A percentile compares a stretch with the other conserved stretches of the same genome.
phyloP scores from a whole-genome alignment of 2,888 invertebrate species.

The Spodoptera littoralis region DNA sequence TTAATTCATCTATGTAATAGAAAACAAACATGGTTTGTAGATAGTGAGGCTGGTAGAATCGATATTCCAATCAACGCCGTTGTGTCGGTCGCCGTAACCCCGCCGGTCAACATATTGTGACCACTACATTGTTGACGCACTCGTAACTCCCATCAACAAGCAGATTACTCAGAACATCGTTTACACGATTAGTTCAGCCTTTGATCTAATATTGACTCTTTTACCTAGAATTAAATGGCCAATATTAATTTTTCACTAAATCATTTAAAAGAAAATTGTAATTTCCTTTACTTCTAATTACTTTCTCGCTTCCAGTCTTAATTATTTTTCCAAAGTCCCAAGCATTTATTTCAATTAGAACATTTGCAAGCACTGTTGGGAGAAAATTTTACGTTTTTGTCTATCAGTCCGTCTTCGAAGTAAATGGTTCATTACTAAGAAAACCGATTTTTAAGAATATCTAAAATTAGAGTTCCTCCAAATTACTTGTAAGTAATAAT shows the following conservation, averaged over 20 bases:
- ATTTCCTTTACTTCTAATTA: too few species aligned
- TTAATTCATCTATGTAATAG: slow-evolving; percentile 4
- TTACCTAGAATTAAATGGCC: slow-evolving; percentile 5
- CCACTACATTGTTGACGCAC: slow-evolving; percentile 47
- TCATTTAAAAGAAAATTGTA: too few species aligned
- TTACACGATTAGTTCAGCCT: slow-evolving; percentile 27
- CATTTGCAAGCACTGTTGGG: too few species aligned
- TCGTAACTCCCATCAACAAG: slow-evolving; percentile 53
- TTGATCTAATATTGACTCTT: slow-evolving; percentile 35
- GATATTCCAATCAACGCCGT: slow-evolving; percentile 60
- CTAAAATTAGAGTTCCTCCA: too few species aligned
- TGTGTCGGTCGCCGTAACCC: slow-evolving; percentile 40
- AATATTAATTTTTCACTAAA: background rate
- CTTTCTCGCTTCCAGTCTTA: too few species aligned
- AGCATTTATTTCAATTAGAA: too few species aligned
- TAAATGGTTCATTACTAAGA: too few species aligned
- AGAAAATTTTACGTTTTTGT: too few species aligned
- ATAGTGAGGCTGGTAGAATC: slow-evolving; percentile 39
- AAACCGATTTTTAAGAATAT: too few species aligned
- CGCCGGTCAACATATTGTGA: slow-evolving; percentile 48
- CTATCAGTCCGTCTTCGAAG: too few species aligned
- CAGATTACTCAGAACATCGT: slow-evolving; percentile 41
- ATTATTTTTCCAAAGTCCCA: too few species aligned
- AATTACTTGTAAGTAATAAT: too few species aligned
- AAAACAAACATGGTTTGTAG: slow-evolving; percentile 20